These are phyloP conservation scores for Stigmatopora nigra DNA, from an alignment of 2,113 vertebrate species.

Conservation along the genomic window DNA sequence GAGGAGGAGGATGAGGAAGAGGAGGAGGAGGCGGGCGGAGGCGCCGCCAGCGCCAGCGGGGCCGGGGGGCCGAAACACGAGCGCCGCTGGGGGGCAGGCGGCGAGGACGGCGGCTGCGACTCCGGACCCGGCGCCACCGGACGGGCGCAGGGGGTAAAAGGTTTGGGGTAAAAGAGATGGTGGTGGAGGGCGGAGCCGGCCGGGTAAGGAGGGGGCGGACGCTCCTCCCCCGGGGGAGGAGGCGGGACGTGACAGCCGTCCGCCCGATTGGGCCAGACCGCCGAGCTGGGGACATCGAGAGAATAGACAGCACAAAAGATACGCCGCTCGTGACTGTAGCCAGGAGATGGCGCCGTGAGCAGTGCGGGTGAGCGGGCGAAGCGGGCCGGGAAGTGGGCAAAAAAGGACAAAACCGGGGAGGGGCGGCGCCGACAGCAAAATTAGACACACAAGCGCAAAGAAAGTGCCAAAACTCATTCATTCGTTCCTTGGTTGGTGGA, in stretches of 20 bases:
- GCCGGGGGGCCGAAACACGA: conserved; percentile 69
- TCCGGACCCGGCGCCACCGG: conserved; percentile 71
- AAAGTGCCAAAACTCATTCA: conserved; percentile 44
- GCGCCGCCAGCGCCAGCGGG: conserved; percentile 64
- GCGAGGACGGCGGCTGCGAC: conserved; percentile 67
- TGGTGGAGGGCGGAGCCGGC: conserved; percentile 55
- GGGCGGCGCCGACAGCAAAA: not conserved
- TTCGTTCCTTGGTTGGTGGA: too few species aligned
- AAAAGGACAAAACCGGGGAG: conserved; percentile 30
- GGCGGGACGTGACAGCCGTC: conserved; percentile 74
- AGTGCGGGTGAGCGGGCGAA: conserved; percentile 39
- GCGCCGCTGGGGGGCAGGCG: conserved; percentile 69
- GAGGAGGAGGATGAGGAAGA: conserved; percentile 69
- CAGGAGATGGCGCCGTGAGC: conserved; percentile 58
- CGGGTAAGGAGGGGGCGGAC: conserved; percentile 70
- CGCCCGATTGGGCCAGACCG: conserved; percentile 76
- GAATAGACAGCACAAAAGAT: conserved; percentile 69
- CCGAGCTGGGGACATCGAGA: conserved; percentile 78
- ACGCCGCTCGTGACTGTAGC: conserved; percentile 69
- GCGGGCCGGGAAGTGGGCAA: conserved; percentile 25
- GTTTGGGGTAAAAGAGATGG: conserved; percentile 67
- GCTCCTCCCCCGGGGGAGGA: conserved; percentile 69
- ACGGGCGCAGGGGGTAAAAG: conserved; percentile 64
- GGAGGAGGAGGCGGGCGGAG: conserved; percentile 70
- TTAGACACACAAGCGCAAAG: conserved; percentile 58